Base-by-base conservation (phyloP, 2,888 invertebrate species). In the Cosmorhoe ocellata region DNA sequence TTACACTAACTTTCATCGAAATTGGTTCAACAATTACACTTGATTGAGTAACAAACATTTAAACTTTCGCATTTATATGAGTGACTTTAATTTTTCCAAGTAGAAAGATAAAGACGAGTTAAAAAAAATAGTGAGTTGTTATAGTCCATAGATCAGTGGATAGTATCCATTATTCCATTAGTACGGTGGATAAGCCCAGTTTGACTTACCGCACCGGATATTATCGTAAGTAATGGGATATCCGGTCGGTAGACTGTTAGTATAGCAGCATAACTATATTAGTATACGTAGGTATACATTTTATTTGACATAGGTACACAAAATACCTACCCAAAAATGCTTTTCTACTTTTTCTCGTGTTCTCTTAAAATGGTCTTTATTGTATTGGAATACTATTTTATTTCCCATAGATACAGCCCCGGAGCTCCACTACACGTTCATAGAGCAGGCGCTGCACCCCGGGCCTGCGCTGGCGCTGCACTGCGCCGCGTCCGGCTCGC, bases 401-500 rank as follows among this genome's bases (percentile, higher is more conserved):
- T 6, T 11, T 10, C 12, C 12, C 9, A 24, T 88, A 96, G 96
- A 96, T 66, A 95, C 95, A 0, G 92, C 94, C 1, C 96, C 96
- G 0, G 96, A 96, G 81, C 89, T 96, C 42, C 94, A 95, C 79
- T 95, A 95, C 79, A 95, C 95, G 34, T 97, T 97, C 81, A 94
- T 95, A 67, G 96, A 96, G 69, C 93, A 94, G 64, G 93, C 93
- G 26, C 81, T 94, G 43, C 92, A 93, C 63, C 93, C 93, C 0
- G 93, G 93, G 0, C 93, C 93, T 27, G 91, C 93, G 57, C 82
- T 97, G 59, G 95, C 96, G 8, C 90, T 98, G 54, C 93, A 95
- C 74, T 98, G 97, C 81, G 94, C 95, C 0, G 96, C 96, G 0
- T 94, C 95, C 4, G 97, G 97, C 26, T 95, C 95, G 27, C 97